Base-by-base conservation (phyloP, 1,140 invertebrate genomes). In the Maconellicoccus hirsutus region DNA sequence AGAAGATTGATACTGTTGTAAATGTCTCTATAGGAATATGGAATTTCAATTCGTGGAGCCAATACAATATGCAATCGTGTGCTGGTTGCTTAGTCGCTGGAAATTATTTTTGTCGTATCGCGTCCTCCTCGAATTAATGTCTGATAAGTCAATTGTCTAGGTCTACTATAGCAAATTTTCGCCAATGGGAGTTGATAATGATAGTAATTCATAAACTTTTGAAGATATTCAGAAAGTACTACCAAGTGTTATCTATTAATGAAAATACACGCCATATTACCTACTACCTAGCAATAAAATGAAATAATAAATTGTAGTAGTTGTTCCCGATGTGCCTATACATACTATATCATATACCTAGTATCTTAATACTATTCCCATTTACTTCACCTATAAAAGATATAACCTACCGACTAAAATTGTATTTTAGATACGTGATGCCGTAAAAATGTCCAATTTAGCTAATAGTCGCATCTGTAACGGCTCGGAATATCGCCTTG, bases 391-490 rank as follows among this genome's bases (percentile, higher is more conserved):
- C 61, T 66, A 66, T 66, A 66, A 66, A 66, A 66, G 61, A 66
- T 66, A 66, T 66, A 66, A 66, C 21, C 21, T 8, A 23, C 61
- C 25, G 21, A 23, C 25, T 66, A 26, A 25, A 66, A 25, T 66
- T 66, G 21, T 25, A 26, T 25, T 66, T 25, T 66, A 66, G 61
- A 25, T 66, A 66, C 61, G 61, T 66, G 61, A 66, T 66, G 61
- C 61, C 61, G 61, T 66, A 66, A 66, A 66, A 66, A 66, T 66
- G 61, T 66, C 61, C 61, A 66, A 66, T 66, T 66, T 66, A 66
- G 61, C 61, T 66, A 66, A 66, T 66, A 66, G 61, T 66, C 61
- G 21, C 61, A 66, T 66, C 61, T 66, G 61, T 66, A 66, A 66
- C 22, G 61, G 61, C 61, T 10, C 19, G 3, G 61, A 66, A 66